Evolutionary conservation across 2,797 vertebrate genomes (phyloP).

Genomic region (Prunella strophiata): DNA sequence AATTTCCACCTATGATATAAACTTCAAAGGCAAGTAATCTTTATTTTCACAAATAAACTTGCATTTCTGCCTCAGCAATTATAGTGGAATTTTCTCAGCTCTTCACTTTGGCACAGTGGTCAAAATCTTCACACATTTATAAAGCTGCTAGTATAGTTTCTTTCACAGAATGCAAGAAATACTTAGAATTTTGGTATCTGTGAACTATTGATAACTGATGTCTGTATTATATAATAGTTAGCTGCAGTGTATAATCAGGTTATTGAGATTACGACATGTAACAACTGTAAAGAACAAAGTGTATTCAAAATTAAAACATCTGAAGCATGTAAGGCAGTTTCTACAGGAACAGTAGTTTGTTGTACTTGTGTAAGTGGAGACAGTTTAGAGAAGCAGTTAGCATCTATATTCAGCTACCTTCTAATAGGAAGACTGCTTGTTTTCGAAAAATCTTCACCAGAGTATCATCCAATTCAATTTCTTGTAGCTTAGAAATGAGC

Average conservation of each 20-base stretch:
- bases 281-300: not conserved
- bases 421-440: slow-evolving; percentile 92
- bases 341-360: not conserved
- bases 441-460: slow-evolving; percentile 94
- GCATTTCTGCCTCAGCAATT: not conserved
- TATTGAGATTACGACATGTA: not conserved
- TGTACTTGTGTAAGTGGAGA: not conserved
- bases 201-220: not conserved
- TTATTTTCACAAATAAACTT: not conserved
- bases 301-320: not conserved
- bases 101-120: not conserved
- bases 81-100: not conserved
- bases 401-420: slow-evolving; percentile 82
- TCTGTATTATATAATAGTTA: not conserved
- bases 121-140: not conserved
- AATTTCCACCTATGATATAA: not conserved
- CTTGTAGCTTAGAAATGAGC: slow-evolving; percentile 91
- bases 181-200: not conserved
- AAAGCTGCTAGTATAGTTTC: not conserved
- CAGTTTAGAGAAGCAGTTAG: slow-evolving; percentile 29
- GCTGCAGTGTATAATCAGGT: not conserved
- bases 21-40: not conserved
- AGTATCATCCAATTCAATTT: slow-evolving; percentile 87
- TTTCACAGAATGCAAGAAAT: not conserved
- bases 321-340: not conserved